These are phyloP conservation scores for Malthinus flaveolus DNA, from an alignment of 2,888 invertebrate species.

Conservation along the genomic window DNA sequence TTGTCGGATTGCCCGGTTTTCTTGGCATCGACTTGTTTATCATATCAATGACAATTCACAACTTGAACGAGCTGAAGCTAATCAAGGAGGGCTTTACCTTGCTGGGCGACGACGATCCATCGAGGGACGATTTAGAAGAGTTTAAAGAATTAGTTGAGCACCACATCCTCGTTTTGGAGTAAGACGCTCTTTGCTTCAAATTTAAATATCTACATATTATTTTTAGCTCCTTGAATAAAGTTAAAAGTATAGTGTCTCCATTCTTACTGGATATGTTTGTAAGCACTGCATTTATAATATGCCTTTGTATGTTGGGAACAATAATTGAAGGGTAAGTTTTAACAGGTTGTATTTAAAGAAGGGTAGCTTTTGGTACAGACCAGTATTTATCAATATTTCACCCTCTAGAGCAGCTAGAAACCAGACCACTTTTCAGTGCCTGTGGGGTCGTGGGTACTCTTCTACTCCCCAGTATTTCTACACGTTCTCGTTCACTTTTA, in stretches of 20 bases:
- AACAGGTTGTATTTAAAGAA: not conserved
- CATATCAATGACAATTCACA: not conserved
- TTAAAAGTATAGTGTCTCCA: not conserved
- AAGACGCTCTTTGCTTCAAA: not conserved
- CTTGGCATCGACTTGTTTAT: conserved; percentile 2
- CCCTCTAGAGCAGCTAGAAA: too few species aligned
- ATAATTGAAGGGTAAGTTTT: not conserved
- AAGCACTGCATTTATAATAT: not conserved
- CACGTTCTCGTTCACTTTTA: too few species aligned
- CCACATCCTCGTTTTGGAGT: conserved; percentile 2
- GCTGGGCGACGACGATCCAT: not conserved
- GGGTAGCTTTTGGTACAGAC: too few species aligned
- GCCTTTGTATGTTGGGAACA: not conserved
- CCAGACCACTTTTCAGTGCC: too few species aligned
- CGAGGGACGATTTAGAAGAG: not conserved
- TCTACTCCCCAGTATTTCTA: too few species aligned
- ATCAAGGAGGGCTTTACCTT: not conserved
- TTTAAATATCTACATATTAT: not conserved
- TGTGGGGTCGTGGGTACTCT: too few species aligned
- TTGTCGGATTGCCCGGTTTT: not conserved
- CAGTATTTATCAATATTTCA: too few species aligned
- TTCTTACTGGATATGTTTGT: not conserved
- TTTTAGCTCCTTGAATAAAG: not conserved
- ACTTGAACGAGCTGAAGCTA: not conserved
- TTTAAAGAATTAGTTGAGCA: not conserved